Evolutionary conservation across 2,113 vertebrate species (phyloP).

Genomic region (Zosterops borbonicus): DNA sequence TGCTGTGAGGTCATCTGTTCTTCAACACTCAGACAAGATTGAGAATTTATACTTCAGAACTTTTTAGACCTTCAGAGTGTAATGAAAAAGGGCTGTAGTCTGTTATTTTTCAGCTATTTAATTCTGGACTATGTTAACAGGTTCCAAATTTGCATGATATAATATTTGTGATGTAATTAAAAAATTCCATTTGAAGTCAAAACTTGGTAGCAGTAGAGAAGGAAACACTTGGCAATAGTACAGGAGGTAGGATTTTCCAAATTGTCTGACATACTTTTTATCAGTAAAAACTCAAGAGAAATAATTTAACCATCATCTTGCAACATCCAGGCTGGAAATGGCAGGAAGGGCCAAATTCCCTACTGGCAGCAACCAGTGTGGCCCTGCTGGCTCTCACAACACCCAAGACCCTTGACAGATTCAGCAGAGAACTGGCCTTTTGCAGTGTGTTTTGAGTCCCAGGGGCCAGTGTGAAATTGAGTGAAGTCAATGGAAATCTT

Average conservation of each 20-base stretch:
- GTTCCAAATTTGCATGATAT: slow-evolving; percentile 51
- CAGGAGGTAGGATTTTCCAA: slow-evolving; percentile 49
- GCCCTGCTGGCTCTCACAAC: neutral
- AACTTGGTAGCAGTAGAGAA: slow-evolving; percentile 67
- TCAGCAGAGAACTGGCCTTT: neutral
- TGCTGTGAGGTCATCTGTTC: slow-evolving; percentile 7
- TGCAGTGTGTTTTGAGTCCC: slow-evolving; percentile 2
- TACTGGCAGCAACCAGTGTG: neutral
- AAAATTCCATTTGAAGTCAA: slow-evolving; percentile 65
- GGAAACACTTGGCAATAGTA: slow-evolving; percentile 54
- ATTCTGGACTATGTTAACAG: slow-evolving; percentile 23
- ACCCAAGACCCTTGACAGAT: slow-evolving; percentile 6
- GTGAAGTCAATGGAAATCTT: slow-evolving; percentile 50
- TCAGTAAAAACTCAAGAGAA: neutral
- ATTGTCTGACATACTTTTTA: slow-evolving; percentile 38
- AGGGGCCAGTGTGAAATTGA: neutral
- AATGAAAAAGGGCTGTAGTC: slow-evolving; percentile 33
- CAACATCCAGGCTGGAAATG: neutral
- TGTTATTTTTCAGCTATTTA: slow-evolving; percentile 32
- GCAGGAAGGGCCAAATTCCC: neutral
- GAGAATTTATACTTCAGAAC: neutral
- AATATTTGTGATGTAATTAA: slow-evolving; percentile 60
- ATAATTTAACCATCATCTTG: neutral
- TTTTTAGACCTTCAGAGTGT: neutral
- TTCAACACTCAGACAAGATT: neutral